A percentile compares a stretch with the other conserved stretches of the same genome.
phyloP scores from a whole-genome alignment of 2,888 invertebrate genomes.

The Desoria tigrina region DNA sequence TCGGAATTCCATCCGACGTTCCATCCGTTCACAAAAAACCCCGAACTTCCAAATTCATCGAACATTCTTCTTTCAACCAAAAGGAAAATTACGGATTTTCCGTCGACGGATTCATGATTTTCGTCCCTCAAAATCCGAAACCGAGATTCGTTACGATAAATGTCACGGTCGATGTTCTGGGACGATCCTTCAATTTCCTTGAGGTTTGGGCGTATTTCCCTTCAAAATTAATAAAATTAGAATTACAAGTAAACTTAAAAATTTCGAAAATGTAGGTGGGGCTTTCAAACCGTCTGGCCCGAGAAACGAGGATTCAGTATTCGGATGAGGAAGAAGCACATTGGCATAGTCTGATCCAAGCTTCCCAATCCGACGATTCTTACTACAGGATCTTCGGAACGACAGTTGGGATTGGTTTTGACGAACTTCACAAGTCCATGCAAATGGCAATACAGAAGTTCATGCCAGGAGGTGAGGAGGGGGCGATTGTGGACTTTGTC shows the following conservation, averaged over 20 bases:
- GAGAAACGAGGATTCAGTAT: neutral
- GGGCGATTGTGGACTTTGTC: constrained; percentile 13
- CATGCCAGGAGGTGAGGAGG: neutral
- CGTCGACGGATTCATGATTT: constrained; percentile 9
- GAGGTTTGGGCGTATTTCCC: constrained; percentile 15
- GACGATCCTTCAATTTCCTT: constrained; percentile 32
- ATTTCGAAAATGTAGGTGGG: neutral
- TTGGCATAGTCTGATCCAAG: neutral
- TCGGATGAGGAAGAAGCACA: neutral
- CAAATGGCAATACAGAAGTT: constrained; percentile 7
- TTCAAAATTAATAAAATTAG: neutral
- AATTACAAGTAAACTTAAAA: neutral
- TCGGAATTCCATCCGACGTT: constrained; percentile 13
- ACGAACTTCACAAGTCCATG: constrained; percentile 10
- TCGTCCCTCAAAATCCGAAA: neutral
- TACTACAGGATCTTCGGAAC: constrained; percentile 27
- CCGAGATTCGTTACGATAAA: constrained; percentile 22
- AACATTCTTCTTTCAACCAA: constrained; percentile 25
- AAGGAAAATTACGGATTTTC: constrained; percentile 29
- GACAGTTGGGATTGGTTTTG: constrained; percentile 24
- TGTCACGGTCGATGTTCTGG: constrained; percentile 23
- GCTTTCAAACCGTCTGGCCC: neutral
- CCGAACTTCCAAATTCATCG: constrained; percentile 11
- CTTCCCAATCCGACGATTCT: constrained; percentile 18
- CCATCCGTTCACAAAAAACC: constrained; percentile 8